A percentile compares a stretch with the other conserved stretches of the same genome.
These are phyloP conservation scores for Corydoras maculifer DNA, from an alignment of 2,113 vertebrate species.

Conservation along the genomic window DNA sequence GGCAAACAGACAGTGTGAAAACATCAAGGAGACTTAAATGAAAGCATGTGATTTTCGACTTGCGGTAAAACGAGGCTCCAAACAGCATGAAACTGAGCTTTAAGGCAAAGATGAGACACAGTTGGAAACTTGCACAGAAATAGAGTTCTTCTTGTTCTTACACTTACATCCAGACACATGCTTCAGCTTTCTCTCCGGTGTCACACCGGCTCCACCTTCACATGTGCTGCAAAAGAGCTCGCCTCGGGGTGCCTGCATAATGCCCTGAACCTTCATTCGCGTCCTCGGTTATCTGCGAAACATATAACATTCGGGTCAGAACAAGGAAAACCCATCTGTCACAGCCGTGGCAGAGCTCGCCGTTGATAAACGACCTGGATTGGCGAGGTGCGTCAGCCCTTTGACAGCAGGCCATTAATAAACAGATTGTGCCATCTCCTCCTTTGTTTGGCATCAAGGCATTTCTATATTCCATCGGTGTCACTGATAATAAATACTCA, in stretches of 20 bases:
- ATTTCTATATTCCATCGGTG: constrained; percentile 66
- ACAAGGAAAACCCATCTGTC: constrained; percentile 60
- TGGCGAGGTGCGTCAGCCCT: constrained; percentile 58
- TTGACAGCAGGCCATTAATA: constrained; percentile 68
- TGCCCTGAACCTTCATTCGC: constrained; percentile 55
- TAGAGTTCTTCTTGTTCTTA: constrained; percentile 51
- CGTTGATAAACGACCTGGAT: constrained; percentile 63
- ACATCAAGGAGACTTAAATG: constrained; percentile 53
- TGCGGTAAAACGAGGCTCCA: constrained; percentile 56
- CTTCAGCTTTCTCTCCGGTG: constrained; percentile 29
- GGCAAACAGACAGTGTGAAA: constrained; percentile 56
- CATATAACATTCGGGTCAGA: constrained; percentile 62
- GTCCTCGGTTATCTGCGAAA: constrained; percentile 57
- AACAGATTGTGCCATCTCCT: constrained; percentile 63
- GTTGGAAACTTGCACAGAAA: constrained; percentile 62
- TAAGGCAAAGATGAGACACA: constrained; percentile 62
- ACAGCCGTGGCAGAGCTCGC: constrained; percentile 49
- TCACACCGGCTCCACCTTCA: constrained; percentile 36
- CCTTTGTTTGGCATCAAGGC: constrained; percentile 64
- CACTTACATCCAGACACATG: constrained; percentile 47
- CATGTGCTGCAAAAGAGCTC: constrained; percentile 34
- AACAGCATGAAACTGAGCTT: constrained; percentile 61
- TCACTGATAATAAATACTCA: constrained; percentile 77
- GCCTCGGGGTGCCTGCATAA: constrained; percentile 54
- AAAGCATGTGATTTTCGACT: constrained; percentile 50